These are phyloP conservation scores for Micromesistius poutassou DNA, from an alignment of 2,797 vertebrate genomes.

Conservation along the genomic window DNA sequence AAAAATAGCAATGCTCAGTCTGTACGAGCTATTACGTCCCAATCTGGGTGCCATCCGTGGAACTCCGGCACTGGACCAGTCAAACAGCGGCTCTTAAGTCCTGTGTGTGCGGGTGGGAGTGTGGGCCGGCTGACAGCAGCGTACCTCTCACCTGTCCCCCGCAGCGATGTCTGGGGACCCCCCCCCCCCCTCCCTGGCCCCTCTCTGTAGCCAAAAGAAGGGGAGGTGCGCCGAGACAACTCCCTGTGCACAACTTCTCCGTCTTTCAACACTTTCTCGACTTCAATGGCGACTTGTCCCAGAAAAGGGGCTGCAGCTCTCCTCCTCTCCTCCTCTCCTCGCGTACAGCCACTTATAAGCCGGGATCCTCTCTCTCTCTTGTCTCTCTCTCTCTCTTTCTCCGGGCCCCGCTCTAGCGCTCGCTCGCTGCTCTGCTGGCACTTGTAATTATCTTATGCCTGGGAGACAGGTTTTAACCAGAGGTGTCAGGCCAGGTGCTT, in stretches of 20 bases:
- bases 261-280: constrained; percentile 87
- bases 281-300: constrained; percentile 95
- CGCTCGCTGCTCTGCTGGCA: constrained; percentile 71
- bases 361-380: constrained; percentile 47
- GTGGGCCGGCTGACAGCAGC: constrained; percentile 87
- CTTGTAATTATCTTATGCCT: constrained; percentile 99
- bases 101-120: constrained; percentile 45
- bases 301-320: constrained; percentile 78
- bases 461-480: constrained; percentile 99
- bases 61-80: constrained; percentile 64
- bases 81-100: constrained; percentile 53
- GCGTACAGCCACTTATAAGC: constrained; percentile 19
- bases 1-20: constrained; percentile 32
- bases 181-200: constrained; percentile 60
- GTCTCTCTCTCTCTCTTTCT: constrained; percentile 49
- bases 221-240: constrained; percentile 72
- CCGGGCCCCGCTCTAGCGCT: constrained; percentile 49
- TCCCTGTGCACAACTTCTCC: constrained; percentile 60
- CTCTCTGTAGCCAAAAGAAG: constrained; percentile 60
- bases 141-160: constrained; percentile 94
- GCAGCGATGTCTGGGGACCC: constrained; percentile 92
- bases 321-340: constrained; percentile 49
- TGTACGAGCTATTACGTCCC: constrained; percentile 53
- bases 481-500: constrained; percentile 98
- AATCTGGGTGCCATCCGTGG: constrained; percentile 62